Percentiles rank a stretch among this genome's conserved stretches.
phyloP scores from a whole-genome alignment of 1,140 invertebrate species.

The Tetramorium parvispinum region DNA sequence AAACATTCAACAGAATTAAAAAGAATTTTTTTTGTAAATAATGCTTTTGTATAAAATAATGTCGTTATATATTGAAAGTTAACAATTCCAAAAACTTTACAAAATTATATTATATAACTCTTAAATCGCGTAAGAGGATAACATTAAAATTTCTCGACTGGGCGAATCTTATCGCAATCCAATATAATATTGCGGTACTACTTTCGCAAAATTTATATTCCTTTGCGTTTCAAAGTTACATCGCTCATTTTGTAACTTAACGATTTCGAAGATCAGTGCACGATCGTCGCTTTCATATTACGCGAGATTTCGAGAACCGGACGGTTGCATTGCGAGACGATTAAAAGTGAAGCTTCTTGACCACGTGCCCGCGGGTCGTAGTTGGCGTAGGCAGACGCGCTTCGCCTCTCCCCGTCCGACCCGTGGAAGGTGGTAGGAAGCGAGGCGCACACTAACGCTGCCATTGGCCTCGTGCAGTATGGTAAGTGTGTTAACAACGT shows the following conservation, averaged over 20 bases:
- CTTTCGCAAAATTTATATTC: neutral
- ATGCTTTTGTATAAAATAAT: neutral
- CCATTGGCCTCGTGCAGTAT: constrained; percentile 58
- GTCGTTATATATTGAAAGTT: neutral
- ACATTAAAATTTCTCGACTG: neutral
- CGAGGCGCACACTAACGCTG: constrained; percentile 35
- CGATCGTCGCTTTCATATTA: neutral
- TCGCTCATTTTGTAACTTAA: neutral
- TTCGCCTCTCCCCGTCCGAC: constrained; percentile 54
- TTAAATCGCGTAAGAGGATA: neutral
- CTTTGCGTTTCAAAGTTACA: neutral
- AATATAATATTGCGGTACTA: neutral
- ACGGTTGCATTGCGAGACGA: constrained; percentile 45
- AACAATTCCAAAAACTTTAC: neutral
- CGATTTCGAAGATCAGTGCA: neutral
- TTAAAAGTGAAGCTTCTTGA: constrained; percentile 74
- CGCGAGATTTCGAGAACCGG: neutral
- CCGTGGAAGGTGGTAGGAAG: constrained; percentile 47
- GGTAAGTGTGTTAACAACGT: constrained; percentile 81
- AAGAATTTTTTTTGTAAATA: neutral
- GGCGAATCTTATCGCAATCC: neutral
- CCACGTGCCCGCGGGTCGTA: constrained; percentile 70
- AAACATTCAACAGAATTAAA: neutral
- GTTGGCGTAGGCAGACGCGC: constrained; percentile 70
- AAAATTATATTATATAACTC: neutral